Conservation (phyloP, 2,888 invertebrate genomes). For the Diloba caeruleocephala region DNA sequence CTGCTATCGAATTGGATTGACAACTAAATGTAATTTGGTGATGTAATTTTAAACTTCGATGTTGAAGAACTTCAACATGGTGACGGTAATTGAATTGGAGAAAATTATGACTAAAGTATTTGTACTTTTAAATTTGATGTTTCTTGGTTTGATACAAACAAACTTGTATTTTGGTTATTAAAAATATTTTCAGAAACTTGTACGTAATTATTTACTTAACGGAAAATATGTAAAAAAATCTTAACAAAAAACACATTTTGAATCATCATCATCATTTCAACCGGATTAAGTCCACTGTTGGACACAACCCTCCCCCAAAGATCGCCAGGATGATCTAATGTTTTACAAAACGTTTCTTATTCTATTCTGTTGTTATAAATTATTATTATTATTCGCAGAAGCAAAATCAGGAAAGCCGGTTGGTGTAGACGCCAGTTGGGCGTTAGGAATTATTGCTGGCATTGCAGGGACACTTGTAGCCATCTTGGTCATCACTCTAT, state of each 20-base stretch:
- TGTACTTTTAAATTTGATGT: background rate
- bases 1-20: conserved; percentile 28
- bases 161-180: too few relatives aligned
- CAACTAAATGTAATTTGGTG: conserved; percentile 17
- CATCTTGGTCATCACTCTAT: conserved; percentile 90
- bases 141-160: too few relatives aligned
- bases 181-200: too few relatives aligned
- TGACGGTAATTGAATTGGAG: conserved; percentile 13
- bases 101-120: background rate
- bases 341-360: too few relatives aligned
- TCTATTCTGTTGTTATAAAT: too few relatives aligned
- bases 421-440: conserved; percentile 75
- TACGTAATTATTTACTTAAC: too few relatives aligned
- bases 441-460: conserved; percentile 91
- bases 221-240: too few relatives aligned
- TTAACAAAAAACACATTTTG: too few relatives aligned
- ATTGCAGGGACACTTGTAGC: conserved; percentile 91
- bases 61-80: conserved; percentile 7
- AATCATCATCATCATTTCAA: too few relatives aligned
- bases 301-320: too few relatives aligned
- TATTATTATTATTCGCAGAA: conserved; percentile 66
- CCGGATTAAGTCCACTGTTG: too few relatives aligned
- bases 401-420: conserved; percentile 66
- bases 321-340: too few relatives aligned
- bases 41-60: conserved; percentile 29